phyloP scores from a whole-genome alignment of 2,888 invertebrate genomes.

The Pandemis heparana region DNA sequence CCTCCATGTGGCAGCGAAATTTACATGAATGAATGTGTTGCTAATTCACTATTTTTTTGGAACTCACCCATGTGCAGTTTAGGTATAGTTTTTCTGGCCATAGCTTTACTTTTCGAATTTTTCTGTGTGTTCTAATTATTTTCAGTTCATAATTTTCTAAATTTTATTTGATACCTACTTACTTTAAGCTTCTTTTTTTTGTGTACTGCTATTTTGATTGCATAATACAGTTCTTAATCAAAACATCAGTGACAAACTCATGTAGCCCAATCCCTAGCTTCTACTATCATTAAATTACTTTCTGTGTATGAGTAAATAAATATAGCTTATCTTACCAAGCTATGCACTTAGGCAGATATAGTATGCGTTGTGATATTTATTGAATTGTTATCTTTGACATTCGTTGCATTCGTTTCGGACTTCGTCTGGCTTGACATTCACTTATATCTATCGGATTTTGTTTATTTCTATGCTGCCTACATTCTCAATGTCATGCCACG shows the following conservation, averaged over 20 bases:
- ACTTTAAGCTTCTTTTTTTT: background rate
- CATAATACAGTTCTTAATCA: background rate
- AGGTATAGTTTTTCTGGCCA: no score
- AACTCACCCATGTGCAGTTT: no score
- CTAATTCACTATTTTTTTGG: no score
- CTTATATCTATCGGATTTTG: background rate
- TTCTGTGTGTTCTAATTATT: background rate
- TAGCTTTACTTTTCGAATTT: no score
- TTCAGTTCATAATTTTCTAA: no score
- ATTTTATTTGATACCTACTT: no score
- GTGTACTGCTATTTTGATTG: background rate
- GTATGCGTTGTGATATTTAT: slow-evolving; percentile 18
- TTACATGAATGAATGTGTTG: no score
- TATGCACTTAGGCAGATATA: slow-evolving; percentile 26
- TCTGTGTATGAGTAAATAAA: slow-evolving; percentile 6
- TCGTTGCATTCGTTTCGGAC: background rate
- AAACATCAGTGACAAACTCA: background rate
- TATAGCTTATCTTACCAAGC: slow-evolving; percentile 23
- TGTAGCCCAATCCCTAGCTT: background rate
- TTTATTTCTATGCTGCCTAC: background rate
- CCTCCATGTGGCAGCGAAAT: no score
- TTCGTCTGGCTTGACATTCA: slow-evolving; percentile 18
- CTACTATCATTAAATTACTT: background rate
- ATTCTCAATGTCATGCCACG: background rate
- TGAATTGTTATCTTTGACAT: slow-evolving; percentile 6